Evolutionary conservation across 2,888 invertebrate species (phyloP).

Genomic region (Hyalella azteca): DNA sequence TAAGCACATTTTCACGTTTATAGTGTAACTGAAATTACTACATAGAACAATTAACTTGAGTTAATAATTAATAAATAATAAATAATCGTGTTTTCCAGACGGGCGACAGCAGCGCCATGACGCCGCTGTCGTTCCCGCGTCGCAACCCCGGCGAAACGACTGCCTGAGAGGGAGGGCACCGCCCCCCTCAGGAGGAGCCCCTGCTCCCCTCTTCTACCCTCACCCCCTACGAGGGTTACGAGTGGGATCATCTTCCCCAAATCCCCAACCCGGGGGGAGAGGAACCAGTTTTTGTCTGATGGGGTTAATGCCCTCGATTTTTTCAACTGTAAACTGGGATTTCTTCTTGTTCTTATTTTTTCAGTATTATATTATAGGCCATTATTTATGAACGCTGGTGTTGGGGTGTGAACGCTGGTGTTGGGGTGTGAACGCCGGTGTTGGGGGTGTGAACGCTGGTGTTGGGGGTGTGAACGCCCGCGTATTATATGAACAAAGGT

Average conservation of each 20-base stretch:
- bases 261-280: not conserved
- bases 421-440: too few relatives aligned
- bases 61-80: not conserved
- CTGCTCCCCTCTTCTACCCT: not conserved
- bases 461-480: too few relatives aligned
- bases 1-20: not conserved
- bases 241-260: not conserved
- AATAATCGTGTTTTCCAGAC: not conserved
- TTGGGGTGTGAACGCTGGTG: too few relatives aligned
- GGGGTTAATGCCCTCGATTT: not conserved
- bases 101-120: constrained; percentile 14
- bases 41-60: not conserved
- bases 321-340: too few relatives aligned
- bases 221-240: not conserved
- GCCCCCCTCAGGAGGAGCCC: not conserved
- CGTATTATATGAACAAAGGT: too few relatives aligned
- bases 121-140: not conserved
- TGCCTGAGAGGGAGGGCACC: not conserved
- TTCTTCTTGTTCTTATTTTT: too few relatives aligned
- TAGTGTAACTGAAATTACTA: not conserved
- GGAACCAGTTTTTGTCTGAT: not conserved
- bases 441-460: too few relatives aligned
- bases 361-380: too few relatives aligned
- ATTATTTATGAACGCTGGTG: too few relatives aligned
- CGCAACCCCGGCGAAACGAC: not conserved